Evolutionary conservation across 2,113 vertebrate species (phyloP), one percentile per base, ranked within the genome.

Genomic region (Podarcis cretensis): DNA sequence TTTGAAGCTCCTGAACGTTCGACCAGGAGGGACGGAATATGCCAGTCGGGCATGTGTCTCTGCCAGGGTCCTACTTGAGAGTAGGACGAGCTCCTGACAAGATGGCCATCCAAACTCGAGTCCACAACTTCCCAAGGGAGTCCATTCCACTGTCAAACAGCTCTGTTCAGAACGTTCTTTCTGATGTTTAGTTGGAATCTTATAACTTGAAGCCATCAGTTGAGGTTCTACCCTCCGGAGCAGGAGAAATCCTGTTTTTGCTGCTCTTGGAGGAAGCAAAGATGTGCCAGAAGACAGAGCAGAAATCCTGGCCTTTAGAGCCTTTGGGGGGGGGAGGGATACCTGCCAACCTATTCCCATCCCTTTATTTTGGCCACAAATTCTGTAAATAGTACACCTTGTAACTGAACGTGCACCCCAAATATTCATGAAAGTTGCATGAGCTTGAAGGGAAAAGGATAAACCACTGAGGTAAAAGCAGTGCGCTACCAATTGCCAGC

Each of bases 341-440:
- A 84, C n/a, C 66, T 87, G 66, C 68, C 69, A 86, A 91, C 32
- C 68, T 83, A 79, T 93, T 87, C 86, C 78, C 48, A 7, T 14
- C 27, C 8, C 2, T 23, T 77, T 90, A 37, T 76, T 9, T 89
- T 12, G 48, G 4, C 1, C 0, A 18, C 65, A 69, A 90, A 75
- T 87, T 94, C 89, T 71, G 69, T 90, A 92, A 93, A 93, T 93
- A 91, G 57, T 4, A 12, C 71, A 6, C 79, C 85, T 89, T 93
- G 23, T 87, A 90, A 85, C 81, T 94, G 87, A 90, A 57, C 69
- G 66, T 66, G 65, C 79, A 1, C 10, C 88, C 57, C 57, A 92
- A 90, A 92, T 87, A 89, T 35, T 84, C 86, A 25, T 8, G 6
- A 74, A 66, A 27, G 20, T 27, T 90, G 75, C 40, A 37, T 54